phyloP scores from a whole-genome alignment of 2,797 vertebrate genomes.

The Antrozous pallidus region DNA sequence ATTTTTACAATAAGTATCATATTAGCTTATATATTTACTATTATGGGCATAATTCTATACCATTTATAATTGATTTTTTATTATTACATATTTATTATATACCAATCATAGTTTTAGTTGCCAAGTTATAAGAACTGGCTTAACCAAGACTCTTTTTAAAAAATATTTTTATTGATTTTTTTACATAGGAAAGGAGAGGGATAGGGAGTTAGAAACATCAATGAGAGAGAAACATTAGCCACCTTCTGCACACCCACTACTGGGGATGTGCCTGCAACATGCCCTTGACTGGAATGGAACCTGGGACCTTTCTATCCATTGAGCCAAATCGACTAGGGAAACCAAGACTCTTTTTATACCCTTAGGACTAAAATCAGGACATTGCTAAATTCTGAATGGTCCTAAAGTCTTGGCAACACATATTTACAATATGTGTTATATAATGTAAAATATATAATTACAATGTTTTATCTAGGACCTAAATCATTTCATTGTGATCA shows the following conservation, averaged over 20 bases:
- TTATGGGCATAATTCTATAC: neutral
- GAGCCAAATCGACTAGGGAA: too few species aligned
- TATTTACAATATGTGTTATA: neutral
- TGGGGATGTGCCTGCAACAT: too few species aligned
- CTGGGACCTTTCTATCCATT: too few species aligned
- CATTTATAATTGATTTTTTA: neutral
- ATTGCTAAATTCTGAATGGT: neutral
- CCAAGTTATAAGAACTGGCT: neutral
- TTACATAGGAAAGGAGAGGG: too few species aligned
- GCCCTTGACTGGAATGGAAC: too few species aligned
- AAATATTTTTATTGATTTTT: too few species aligned
- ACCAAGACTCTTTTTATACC: neutral
- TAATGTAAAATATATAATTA: neutral
- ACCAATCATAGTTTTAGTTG: neutral
- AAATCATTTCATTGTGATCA: neutral
- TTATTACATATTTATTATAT: constrained; percentile 1
- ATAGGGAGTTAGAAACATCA: too few species aligned
- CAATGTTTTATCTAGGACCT: neutral
- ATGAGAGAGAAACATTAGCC: too few species aligned
- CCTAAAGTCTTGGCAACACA: neutral
- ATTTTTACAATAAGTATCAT: neutral
- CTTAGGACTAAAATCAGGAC: neutral
- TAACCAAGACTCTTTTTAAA: neutral
- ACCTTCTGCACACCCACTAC: too few species aligned
- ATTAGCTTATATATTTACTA: neutral